Percentiles rank a stretch among this genome's conserved stretches.
phyloP scores from a whole-genome alignment of 53 echinoderm and acorn worm species.

The Crossaster papposus region DNA sequence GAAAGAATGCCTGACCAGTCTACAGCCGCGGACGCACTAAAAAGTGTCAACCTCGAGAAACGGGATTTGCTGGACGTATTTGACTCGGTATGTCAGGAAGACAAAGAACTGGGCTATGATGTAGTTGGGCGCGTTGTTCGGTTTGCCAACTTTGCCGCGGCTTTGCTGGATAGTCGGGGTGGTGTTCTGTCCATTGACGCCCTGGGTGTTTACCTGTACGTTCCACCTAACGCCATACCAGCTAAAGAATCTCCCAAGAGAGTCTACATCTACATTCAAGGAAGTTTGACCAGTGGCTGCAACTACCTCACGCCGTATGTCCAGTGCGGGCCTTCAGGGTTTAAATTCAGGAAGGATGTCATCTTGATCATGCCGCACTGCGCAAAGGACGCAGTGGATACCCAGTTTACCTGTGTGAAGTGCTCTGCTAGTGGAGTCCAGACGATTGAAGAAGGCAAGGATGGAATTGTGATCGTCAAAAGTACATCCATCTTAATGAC shows the following conservation, averaged over 20 bases:
- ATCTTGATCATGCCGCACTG: constrained; percentile 21
- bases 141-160: constrained; percentile 7
- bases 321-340: constrained; percentile 4
- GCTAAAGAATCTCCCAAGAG: neutral
- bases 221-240: constrained; percentile 16
- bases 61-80: neutral
- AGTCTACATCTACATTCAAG: constrained; percentile 1
- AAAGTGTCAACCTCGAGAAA: neutral
- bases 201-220: constrained; percentile 4
- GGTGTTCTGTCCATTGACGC: constrained; percentile 19
- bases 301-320: neutral
- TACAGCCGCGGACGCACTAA: too few species aligned
- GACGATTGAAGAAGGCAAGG: neutral
- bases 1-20: too few species aligned
- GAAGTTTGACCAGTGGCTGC: too few species aligned
- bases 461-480: neutral
- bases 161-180: constrained; percentile 2
- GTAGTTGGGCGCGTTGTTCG: neutral
- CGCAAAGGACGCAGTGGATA: neutral
- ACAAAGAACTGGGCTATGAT: neutral
- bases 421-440: too few species aligned
- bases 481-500: constrained; percentile 2
- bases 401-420: too few species aligned
- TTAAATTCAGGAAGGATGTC: neutral
- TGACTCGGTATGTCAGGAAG: neutral